phyloP scores from a whole-genome alignment of 1,140 invertebrate genomes.

The Drosophila kanapiae region DNA sequence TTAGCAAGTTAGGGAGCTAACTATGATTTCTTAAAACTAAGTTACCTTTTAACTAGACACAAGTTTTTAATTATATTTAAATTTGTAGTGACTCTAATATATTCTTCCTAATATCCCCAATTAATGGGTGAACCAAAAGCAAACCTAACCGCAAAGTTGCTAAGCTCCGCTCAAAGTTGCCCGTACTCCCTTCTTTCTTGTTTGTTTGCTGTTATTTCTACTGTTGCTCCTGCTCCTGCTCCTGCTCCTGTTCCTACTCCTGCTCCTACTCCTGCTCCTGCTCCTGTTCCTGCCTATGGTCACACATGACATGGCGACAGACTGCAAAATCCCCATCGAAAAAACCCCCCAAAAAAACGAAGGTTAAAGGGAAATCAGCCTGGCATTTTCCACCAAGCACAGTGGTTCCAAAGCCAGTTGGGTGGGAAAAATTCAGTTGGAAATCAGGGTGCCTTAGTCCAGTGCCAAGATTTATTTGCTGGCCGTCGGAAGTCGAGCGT shows the following conservation, averaged over 20 bases:
- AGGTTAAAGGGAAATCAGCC: constrained; percentile 19
- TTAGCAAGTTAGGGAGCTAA: background rate
- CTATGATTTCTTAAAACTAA: no score
- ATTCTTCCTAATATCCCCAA: background rate
- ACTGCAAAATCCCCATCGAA: constrained; percentile 9
- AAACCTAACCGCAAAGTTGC: constrained; percentile 38
- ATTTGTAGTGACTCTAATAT: background rate
- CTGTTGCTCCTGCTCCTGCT: background rate
- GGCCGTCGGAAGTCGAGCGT: constrained; percentile 6
- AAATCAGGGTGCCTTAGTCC: constrained; percentile 16
- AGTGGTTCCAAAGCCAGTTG: constrained; percentile 3
- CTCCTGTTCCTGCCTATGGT: constrained; percentile 1
- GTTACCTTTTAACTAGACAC: no score
- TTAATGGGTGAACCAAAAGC: background rate
- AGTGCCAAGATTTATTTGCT: constrained; percentile 40
- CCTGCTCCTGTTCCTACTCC: background rate
- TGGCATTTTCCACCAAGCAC: constrained; percentile 4
- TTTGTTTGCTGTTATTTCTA: background rate
- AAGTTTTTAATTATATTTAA: background rate
- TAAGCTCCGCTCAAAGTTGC: constrained; percentile 33
- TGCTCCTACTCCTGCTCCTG: background rate
- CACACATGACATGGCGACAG: constrained; percentile 41
- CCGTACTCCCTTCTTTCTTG: background rate
- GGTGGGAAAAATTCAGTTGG: background rate
- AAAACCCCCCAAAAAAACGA: background rate